Evolutionary conservation across 92 coral and sea anemone species (phyloP), one percentile per base, ranked within the genome.

Genomic region (Umimayanthus kanabou): DNA sequence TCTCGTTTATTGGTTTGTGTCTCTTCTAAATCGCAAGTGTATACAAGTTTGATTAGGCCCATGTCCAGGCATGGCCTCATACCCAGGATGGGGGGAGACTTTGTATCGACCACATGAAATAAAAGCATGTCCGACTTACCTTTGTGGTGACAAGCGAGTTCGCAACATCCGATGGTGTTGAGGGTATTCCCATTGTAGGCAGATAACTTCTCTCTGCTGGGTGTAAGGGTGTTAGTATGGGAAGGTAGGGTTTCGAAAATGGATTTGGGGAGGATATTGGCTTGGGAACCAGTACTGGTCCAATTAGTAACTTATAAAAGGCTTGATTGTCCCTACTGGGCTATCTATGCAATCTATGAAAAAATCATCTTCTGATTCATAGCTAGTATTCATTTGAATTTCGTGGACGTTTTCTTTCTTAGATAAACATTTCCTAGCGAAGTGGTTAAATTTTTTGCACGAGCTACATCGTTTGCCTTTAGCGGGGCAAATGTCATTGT

Each of bases 211-310:
- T 71, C 29, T 71, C 30, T 1, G 76, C 76, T 6, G 76, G 40
- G 53, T 8, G 4, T 47, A 47, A 47, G 14, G 9, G 53, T 47
- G 13, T 47, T 47, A 47, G 53, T 11, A 47, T 11, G 0, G 9
- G 11, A 47, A 6, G 53, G 53, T 47, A 47, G 13, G 13, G 53
- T 6, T 6, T 47, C 53, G 7, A 47, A 47, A 47, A 47, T 47
- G 13, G 69, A 58, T 57, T 81, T 81, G 73, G 85, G 85, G 9
- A 81, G 29, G 14, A 81, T 81, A 9, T 81, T 81, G 55, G 53
- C 85, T 70, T 81, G 85, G 7, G 75, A 81, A 23, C 75, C 85
- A 61, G 85, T 81, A 81, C 65, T 67, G 77, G 40, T 22, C 78
- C 65, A 9, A 43, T 55, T 67, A n/a, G 57, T 67, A 29, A 49